Evolutionary conservation across 2,888 invertebrate genomes (phyloP).

Genomic region (Lagria hirta): DNA sequence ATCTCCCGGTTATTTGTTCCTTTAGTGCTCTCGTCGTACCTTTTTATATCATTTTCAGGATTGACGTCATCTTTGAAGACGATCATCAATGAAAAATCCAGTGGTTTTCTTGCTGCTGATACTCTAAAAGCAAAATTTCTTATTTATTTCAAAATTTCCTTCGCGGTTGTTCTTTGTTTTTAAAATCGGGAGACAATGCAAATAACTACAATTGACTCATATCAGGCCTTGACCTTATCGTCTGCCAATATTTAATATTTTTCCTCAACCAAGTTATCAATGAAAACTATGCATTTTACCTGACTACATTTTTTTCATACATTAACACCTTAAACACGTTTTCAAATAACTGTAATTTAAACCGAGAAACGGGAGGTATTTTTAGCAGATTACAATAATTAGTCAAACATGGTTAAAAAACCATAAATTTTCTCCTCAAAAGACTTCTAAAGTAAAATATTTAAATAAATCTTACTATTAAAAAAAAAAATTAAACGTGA

Average conservation of each 20-base stretch:
- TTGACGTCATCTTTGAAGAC: constrained; percentile 15
- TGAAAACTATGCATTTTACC: not conserved
- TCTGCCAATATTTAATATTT: not conserved
- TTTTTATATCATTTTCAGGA: constrained; percentile 14
- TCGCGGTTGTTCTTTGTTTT: not conserved
- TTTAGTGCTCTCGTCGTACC: constrained; percentile 11
- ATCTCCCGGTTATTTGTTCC: constrained; percentile 5
- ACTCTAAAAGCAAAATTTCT: no score
- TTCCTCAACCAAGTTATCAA: constrained; percentile 2
- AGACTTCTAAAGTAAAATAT: no score
- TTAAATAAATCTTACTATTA: no score
- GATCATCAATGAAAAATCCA: constrained; percentile 7
- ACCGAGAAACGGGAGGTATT: no score
- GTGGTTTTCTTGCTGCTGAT: constrained; percentile 3
- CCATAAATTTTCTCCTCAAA: no score
- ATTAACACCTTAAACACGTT: no score
- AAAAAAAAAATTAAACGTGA: no score
- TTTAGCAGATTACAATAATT: no score
- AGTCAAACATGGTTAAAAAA: no score
- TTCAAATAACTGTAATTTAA: no score
- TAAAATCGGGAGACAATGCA: constrained; percentile 10
- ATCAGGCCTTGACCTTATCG: constrained; percentile 12
- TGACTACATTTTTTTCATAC: not conserved
- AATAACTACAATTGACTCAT: constrained; percentile 10
- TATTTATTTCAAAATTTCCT: no score